Evolutionary conservation across 1,140 invertebrate species (phyloP).

Genomic region (Danaus melanippus): DNA sequence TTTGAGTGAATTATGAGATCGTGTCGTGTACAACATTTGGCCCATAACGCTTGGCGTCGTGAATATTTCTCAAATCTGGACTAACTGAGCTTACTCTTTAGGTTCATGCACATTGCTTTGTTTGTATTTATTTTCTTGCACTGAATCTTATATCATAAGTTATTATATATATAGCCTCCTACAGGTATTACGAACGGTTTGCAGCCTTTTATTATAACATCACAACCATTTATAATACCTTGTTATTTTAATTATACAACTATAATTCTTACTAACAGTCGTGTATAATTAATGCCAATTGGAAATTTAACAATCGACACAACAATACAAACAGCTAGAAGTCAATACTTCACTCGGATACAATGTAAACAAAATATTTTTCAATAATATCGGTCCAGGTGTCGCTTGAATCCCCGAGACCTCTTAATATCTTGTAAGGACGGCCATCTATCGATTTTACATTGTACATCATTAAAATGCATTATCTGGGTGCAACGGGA

Average conservation of each 20-base stretch:
- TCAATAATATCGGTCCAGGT: constrained; percentile 22
- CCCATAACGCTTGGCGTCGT: constrained; percentile 65
- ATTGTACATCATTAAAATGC: constrained; percentile 67
- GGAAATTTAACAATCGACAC: too few relatives aligned
- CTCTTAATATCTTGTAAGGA: constrained; percentile 41
- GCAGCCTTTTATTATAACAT: too few relatives aligned
- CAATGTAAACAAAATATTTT: too few relatives aligned
- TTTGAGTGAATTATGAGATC: constrained; percentile 62
- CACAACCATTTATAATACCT: too few relatives aligned
- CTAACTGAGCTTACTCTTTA: constrained; percentile 58
- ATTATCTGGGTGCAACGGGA: constrained; percentile 63
- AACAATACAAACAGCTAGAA: too few relatives aligned
- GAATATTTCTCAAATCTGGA: constrained; percentile 72
- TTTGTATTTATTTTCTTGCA: not conserved
- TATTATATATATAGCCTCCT: too few relatives aligned
- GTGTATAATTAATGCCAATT: too few relatives aligned
- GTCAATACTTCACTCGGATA: too few relatives aligned
- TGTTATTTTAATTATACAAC: too few relatives aligned
- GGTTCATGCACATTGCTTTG: constrained; percentile 32
- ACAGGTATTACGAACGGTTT: too few relatives aligned
- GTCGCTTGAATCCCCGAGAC: constrained; percentile 35
- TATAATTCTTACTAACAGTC: too few relatives aligned
- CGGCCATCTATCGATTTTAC: constrained; percentile 51
- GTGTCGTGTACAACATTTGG: constrained; percentile 66
- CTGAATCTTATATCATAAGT: too few relatives aligned